Evolutionary conservation across 2,888 invertebrate species (phyloP), one percentile per base, ranked within the genome.

Genomic region (Noctua fimbriata): DNA sequence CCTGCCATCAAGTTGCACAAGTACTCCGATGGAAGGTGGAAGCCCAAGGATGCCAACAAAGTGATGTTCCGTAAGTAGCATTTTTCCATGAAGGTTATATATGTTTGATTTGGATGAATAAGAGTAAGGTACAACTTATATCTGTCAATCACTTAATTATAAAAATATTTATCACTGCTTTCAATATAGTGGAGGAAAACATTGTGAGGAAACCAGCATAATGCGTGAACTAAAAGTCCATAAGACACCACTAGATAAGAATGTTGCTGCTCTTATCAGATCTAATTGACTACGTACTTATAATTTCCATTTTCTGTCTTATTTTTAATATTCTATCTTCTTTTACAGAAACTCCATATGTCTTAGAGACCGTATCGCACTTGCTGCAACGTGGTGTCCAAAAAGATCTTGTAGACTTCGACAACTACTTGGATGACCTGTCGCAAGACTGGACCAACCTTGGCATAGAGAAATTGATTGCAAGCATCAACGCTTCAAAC

Each of bases 381-480:
- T 96, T 99, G 70, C 94, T 99, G 65, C 98, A 98, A 90, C 96
- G 97, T 52, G 98, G 98, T 70, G 97, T 98, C 0, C 98, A 98
- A 93, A 97, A 98, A 81, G 97, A 98, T 89, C 95, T 99, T n/a
- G 97, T 98, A 21, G 99, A 99, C 95, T 99, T 99, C 93, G 99
- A 99, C 96, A 99, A 99, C 96, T 99, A 99, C 95, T 97, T 99
- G 85, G 99, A 99, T 94, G 98, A 99, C 94, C 97, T 99, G 60
- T 97, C 98, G 36, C 97, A 98, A 83, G 99, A 99, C 94, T 99
- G 99, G 99, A 98, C 98, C 89, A 99, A 99, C 95, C 93, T 95
- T 10, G 96, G 97, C 78, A 96, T 97, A 63, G 94, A 94, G 84
- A 95, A 95, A 82, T 89, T 96, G 0, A 92, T 96, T 0, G 94